Evolutionary conservation across 2,888 invertebrate species (phyloP).

Genomic region (Torymus tubicola): DNA sequence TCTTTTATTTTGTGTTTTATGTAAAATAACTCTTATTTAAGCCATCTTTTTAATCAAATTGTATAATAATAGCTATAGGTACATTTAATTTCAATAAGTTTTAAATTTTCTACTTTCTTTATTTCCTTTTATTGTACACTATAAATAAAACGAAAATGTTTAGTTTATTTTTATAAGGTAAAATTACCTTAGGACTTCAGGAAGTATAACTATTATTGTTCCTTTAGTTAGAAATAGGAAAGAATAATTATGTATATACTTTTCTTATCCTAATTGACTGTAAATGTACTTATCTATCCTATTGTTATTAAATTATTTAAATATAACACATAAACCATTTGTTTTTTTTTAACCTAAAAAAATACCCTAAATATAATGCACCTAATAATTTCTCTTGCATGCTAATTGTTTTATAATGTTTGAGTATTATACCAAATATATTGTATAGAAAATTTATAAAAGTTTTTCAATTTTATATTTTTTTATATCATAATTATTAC

Average conservation of each 20-base stretch:
- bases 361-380: no score
- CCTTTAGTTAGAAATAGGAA: background rate
- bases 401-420: no score
- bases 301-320: constrained; percentile 51
- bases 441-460: no score
- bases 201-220: constrained; percentile 13
- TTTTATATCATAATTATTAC: no score
- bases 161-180: background rate
- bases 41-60: constrained; percentile 3
- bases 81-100: constrained; percentile 12
- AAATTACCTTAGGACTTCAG: constrained; percentile 10
- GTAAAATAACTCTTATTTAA: background rate
- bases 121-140: no score
- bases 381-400: no score
- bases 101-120: background rate
- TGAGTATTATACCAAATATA: no score
- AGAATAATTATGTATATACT: constrained; percentile 28
- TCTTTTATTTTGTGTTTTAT: background rate
- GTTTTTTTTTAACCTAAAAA: background rate
- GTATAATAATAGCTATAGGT: constrained; percentile 8
- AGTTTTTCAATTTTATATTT: no score
- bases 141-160: no score
- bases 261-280: constrained; percentile 39
- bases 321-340: constrained; percentile 27
- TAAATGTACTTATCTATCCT: constrained; percentile 44